Base-by-base conservation (phyloP, 2,888 invertebrate genomes). In the Melipona bicolor region DNA sequence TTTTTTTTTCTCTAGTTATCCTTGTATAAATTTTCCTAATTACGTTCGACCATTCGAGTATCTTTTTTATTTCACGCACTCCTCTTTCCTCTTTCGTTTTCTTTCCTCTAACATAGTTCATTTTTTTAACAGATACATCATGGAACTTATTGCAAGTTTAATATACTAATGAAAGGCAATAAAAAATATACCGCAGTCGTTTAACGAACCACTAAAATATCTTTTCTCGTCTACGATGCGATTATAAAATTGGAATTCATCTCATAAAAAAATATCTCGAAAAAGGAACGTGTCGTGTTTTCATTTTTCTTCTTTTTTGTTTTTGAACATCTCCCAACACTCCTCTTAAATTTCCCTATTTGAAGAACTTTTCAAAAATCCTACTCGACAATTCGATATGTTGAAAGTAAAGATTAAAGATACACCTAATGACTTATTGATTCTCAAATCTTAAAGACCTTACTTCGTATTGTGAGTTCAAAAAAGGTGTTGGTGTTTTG, bases 211-310 rank as follows among this genome's bases (percentile, higher is more conserved):
- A 68, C 32, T 64, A 64, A 81, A 75, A 21, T 82, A 81, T 82
- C n/a, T 56, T 70, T 43, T 24, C 17, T 43, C 21, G 19, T 50
- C 49, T 73, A 64, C n/a, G 54, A 62, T 24, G 43, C 43, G 43
- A 21, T 59, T 50, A 52, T 67, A 71, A 67, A 71, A 52, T 15
- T 61, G n/a, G 59, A 67, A 64, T 27, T 21, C 9, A 50, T 65
- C 64, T 84, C 71, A 52, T 76, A 79, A 83, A 77, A 84, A 83
- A 83, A 83, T 84, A 83, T 83, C 21, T 84, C 32, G 43, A 13
- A n/a, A 85, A 83, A 79, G 74, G 67, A 76, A 84, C 79, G 21
- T 65, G 69, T 36, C 52, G 62, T 50, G 36, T 32, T 36, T 43
- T 43, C 19, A 15, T 61, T 27, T 27, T 27, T 50, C 24, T 59